Conservation (phyloP, 30 jellyfish, hydroid and myxozoan genomes). For the Hydra vulgaris region DNA sequence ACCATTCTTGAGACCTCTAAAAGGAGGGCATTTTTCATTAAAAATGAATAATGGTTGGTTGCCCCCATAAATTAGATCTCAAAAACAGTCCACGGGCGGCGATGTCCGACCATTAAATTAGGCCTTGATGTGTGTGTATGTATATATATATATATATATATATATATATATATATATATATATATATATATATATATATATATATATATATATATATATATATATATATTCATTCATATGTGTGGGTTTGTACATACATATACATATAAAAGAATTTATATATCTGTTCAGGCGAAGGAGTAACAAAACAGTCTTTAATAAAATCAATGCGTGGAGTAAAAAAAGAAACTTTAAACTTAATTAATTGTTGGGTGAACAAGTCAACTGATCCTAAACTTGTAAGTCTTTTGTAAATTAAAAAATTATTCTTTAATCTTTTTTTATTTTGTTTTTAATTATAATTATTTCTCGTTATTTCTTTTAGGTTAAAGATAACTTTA, state of each 20-base stretch:
- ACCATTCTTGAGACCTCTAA: too few species aligned
- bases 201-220: neutral
- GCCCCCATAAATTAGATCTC: too few species aligned
- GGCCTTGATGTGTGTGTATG: too few species aligned
- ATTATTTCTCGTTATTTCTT: neutral
- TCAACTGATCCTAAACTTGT: conserved; percentile 87
- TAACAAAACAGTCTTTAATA: conserved; percentile 78
- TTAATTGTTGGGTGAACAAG: conserved; percentile 87
- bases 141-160: too few species aligned
- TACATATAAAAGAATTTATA: neutral
- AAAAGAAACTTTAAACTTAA: conserved; percentile 75
- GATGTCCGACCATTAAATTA: too few species aligned
- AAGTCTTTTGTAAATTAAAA: conserved; percentile 1
- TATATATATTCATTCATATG: neutral
- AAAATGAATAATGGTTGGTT: too few species aligned
- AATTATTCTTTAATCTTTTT: neutral
- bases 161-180: too few species aligned
- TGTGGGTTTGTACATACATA: neutral
- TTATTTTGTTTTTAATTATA: neutral
- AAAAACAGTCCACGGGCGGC: too few species aligned
- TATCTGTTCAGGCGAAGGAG: conserved; percentile 63
- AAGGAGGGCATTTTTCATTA: too few species aligned
- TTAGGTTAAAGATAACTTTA: conserved; percentile 87
- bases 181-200: too few species aligned
- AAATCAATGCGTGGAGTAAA: conserved; percentile 92